Evolutionary conservation across 2,888 invertebrate species (phyloP).

Genomic region (Timandra comae): DNA sequence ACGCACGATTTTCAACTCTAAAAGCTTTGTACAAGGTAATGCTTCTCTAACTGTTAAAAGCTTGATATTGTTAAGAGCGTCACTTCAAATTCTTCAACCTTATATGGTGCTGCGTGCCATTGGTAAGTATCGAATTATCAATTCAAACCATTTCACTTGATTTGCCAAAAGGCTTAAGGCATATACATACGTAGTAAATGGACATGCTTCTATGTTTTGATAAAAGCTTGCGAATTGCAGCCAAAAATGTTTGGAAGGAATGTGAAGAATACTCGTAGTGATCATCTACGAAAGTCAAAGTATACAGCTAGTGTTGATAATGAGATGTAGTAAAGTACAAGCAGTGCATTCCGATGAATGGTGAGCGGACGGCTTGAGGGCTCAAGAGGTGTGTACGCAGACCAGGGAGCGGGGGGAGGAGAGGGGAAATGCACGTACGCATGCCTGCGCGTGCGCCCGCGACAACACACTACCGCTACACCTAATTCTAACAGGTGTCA

Average conservation of each 20-base stretch:
- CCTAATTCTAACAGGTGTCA: slow-evolving; percentile 60
- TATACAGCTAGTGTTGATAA: slow-evolving; percentile 51
- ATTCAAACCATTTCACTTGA: slow-evolving; percentile 11
- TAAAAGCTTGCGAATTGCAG: too few species aligned
- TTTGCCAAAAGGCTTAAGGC: too few species aligned
- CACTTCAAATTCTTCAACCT: slow-evolving; percentile 38
- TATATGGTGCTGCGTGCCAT: slow-evolving; percentile 31
- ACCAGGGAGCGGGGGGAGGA: slow-evolving; percentile 19
- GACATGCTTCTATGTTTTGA: too few species aligned
- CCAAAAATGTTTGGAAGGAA: background rate
- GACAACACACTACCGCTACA: slow-evolving; percentile 49
- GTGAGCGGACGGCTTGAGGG: slow-evolving; percentile 39
- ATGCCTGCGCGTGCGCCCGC: slow-evolving; percentile 63
- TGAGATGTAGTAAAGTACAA: slow-evolving; percentile 55
- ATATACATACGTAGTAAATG: too few species aligned
- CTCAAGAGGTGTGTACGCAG: slow-evolving; percentile 19
- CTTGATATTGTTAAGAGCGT: slow-evolving; percentile 43
- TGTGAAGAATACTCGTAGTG: slow-evolving; percentile 18
- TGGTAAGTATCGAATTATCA: slow-evolving; percentile 21
- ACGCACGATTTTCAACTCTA: slow-evolving; percentile 33
- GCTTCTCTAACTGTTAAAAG: slow-evolving; percentile 52
- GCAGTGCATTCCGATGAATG: slow-evolving; percentile 66
- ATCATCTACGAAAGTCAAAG: slow-evolving; percentile 40
- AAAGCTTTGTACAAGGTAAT: slow-evolving; percentile 41
- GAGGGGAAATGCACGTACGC: slow-evolving; percentile 35